Evolutionary conservation across 2,888 invertebrate species (phyloP), one percentile per base, ranked within the genome.

Genomic region (Mystacides longicornis): DNA sequence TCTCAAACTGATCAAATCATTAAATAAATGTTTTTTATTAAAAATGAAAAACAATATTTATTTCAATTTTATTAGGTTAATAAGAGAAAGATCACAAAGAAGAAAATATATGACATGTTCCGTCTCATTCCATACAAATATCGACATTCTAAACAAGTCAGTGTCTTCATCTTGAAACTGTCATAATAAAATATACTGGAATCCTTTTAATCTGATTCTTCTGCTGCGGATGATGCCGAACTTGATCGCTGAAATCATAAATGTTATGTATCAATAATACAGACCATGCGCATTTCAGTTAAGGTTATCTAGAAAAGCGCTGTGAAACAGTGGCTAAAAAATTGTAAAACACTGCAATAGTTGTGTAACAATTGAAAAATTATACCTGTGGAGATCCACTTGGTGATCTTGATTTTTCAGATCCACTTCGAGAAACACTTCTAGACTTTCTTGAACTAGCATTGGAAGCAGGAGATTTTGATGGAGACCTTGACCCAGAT

Each of bases 301-400:
- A 27, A 48, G 5, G n/a, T n/a, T n/a, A n/a, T n/a, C n/a, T n/a
- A n/a, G n/a, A n/a, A n/a, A n/a, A n/a, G n/a, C n/a, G n/a, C n/a
- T n/a, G n/a, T n/a, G n/a, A n/a, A n/a, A n/a, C n/a, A n/a, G n/a
- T n/a, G n/a, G n/a, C n/a, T n/a, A n/a, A n/a, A n/a, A n/a, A n/a
- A n/a, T n/a, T n/a, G n/a, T n/a, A n/a, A n/a, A n/a, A n/a, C n/a
- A n/a, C n/a, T n/a, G n/a, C n/a, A 27, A 27, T 27, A 27, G 27
- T 27, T 27, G 5, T n/a, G n/a, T 27, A 37, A n/a, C 7, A 37
- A 37, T 16, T 37, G 31, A 31, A 31, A 31, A 42, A 23, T 50
- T 20, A 23, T 57, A 68, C 75, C 69, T 70, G 70, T 67, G 68
- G 68, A 14, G 75, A 75, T 0, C 73, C 75, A 62, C 75, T 75